Evolutionary conservation across 2,113 vertebrate genomes (phyloP).

Genomic region (Oreochromis spilurus): DNA sequence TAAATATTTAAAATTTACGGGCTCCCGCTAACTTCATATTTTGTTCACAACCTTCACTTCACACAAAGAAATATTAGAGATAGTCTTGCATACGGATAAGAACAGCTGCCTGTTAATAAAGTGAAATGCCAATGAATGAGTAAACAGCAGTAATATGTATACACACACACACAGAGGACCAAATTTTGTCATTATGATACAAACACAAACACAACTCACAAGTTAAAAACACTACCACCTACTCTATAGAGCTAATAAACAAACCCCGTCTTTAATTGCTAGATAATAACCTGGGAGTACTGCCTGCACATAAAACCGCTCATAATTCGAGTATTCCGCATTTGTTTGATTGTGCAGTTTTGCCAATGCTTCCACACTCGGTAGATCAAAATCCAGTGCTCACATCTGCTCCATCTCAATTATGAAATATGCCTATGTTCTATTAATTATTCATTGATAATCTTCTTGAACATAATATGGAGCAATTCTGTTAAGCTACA

Average conservation of each 20-base stretch:
- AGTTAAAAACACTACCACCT: not conserved
- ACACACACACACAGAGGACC: not conserved
- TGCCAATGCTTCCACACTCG: not conserved
- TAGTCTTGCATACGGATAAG: not conserved
- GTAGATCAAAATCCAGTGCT: not conserved
- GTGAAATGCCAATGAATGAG: not conserved
- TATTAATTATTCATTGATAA: conserved; percentile 57
- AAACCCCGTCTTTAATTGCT: not conserved
- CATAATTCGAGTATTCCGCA: not conserved
- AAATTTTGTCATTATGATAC: not conserved
- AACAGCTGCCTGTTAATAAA: not conserved
- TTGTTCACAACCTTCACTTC: not conserved
- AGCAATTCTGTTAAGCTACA: conserved; percentile 52
- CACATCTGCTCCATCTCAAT: conserved; percentile 6
- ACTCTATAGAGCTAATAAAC: not conserved
- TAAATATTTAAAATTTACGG: not conserved
- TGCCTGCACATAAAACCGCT: not conserved
- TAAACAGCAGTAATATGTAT: not conserved
- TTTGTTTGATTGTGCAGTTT: not conserved
- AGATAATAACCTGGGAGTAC: not conserved
- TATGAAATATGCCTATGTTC: conserved; percentile 20
- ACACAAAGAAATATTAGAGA: not conserved
- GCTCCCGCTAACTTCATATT: not conserved
- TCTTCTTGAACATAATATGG: conserved; percentile 38
- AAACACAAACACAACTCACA: not conserved